A percentile compares a stretch with the other conserved stretches of the same genome.
Conservation (phyloP, 2,113 vertebrate species). For the Passer domesticus region DNA sequence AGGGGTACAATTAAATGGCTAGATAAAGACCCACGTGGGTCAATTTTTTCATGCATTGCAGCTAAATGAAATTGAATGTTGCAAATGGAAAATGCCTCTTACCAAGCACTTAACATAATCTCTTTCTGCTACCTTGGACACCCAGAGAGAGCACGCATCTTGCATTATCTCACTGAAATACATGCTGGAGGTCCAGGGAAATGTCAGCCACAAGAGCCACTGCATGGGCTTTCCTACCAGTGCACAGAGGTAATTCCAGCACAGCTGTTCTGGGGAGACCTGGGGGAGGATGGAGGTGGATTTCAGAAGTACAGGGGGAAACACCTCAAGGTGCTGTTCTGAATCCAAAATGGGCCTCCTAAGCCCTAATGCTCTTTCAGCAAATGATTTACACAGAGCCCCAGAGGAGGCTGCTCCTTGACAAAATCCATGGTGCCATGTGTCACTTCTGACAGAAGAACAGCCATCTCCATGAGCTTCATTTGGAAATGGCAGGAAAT, state of each 20-base stretch:
- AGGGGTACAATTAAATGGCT: conserved; percentile 34
- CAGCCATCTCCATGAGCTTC: not conserved
- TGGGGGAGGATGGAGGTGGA: not conserved
- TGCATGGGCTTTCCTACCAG: not conserved
- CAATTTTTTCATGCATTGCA: conserved; percentile 15
- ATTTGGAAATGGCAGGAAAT: not conserved
- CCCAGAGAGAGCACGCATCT: not conserved
- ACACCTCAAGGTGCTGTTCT: not conserved
- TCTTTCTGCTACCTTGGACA: conserved; percentile 17
- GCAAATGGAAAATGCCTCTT: conserved; percentile 53
- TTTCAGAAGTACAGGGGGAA: not conserved
- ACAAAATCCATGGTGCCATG: not conserved
- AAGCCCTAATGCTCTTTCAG: not conserved
- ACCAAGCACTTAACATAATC: conserved; percentile 44
- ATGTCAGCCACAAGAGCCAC: not conserved
- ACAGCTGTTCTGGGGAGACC: not conserved
- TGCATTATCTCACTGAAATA: conserved; percentile 4
- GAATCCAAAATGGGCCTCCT: not conserved
- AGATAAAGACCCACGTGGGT: conserved; percentile 16
- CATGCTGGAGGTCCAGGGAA: not conserved
- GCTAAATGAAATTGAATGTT: conserved; percentile 31
- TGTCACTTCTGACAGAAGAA: not conserved
- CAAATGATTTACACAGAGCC: rapidly evolving
- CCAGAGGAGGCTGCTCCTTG: not conserved
- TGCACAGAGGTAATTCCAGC: not conserved